Conservation (phyloP, 2,797 vertebrate genomes). For the Scolopax rusticola region DNA sequence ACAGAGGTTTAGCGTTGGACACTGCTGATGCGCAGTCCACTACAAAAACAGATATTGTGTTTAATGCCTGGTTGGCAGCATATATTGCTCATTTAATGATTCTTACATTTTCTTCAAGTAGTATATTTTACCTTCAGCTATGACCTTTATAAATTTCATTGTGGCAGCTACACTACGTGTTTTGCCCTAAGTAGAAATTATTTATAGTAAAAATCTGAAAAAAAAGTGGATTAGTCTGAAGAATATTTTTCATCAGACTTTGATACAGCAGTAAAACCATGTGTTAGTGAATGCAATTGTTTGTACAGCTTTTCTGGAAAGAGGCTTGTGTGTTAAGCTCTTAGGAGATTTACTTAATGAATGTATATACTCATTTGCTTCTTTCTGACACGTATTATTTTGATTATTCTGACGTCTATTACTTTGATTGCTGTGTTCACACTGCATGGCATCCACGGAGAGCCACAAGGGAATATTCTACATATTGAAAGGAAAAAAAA, state of each 20-base stretch:
- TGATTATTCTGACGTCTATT: constrained; percentile 67
- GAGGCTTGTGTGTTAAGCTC: constrained; percentile 26
- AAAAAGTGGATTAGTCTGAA: background rate
- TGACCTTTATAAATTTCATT: background rate
- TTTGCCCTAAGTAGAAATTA: background rate
- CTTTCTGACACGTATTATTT: constrained; percentile 70
- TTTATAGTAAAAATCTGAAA: background rate
- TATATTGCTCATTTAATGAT: background rate
- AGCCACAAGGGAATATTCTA: constrained; percentile 28
- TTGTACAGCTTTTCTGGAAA: constrained; percentile 42
- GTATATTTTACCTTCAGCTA: background rate
- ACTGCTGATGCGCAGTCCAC: background rate
- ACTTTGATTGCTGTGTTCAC: constrained; percentile 59
- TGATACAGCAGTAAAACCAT: background rate
- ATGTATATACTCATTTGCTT: constrained; percentile 51
- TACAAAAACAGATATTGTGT: background rate
- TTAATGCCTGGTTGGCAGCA: background rate
- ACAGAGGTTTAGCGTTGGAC: background rate
- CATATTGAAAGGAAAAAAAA: constrained; percentile 44
- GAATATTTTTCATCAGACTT: constrained; percentile 14
- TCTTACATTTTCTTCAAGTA: background rate
- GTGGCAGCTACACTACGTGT: background rate
- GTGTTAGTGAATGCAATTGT: background rate
- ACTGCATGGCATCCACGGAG: constrained; percentile 9
- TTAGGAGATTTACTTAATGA: constrained; percentile 65